A percentile compares a stretch with the other conserved stretches of the same genome.
Evolutionary conservation across 2,888 invertebrate species (phyloP).

Genomic region (Pardosa pseudoannulata): DNA sequence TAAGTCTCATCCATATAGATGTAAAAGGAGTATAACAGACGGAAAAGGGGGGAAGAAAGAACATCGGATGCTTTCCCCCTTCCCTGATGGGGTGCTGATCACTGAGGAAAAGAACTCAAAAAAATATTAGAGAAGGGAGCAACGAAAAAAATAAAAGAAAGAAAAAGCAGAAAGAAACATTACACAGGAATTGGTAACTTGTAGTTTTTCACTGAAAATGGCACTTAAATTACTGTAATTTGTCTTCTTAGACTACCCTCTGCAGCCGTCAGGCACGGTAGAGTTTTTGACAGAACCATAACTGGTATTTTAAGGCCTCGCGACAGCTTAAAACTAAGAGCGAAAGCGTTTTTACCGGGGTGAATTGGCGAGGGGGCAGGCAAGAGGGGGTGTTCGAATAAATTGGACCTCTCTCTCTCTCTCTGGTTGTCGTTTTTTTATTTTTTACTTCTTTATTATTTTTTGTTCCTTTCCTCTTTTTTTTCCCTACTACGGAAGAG

Average conservation of each 20-base stretch:
- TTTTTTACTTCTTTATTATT: conserved; percentile 32
- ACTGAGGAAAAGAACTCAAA: conserved; percentile 33
- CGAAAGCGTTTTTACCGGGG: conserved; percentile 65
- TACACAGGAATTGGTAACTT: conserved; percentile 71
- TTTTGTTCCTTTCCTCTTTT: conserved; percentile 19
- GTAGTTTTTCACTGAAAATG: conserved; percentile 73
- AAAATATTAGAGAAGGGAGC: conserved; percentile 25
- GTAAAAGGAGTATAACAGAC: conserved; percentile 57
- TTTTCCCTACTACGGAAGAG: conserved; percentile 17
- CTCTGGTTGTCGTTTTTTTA: conserved; percentile 10
- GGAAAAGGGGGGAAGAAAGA: conserved; percentile 45
- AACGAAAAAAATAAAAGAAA: too few species aligned
- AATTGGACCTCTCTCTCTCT: conserved; percentile 40
- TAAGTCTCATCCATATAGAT: conserved; percentile 31
- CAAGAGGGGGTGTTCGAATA: conserved; percentile 59
- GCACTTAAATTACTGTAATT: conserved; percentile 72
- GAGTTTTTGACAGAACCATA: conserved; percentile 67
- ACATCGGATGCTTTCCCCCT: conserved; percentile 45
- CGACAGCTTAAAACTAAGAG: conserved; percentile 62
- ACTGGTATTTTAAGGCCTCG: conserved; percentile 63
- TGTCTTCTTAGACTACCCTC: conserved; percentile 53
- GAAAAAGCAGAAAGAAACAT: conserved; percentile 58
- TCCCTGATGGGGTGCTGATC: not conserved
- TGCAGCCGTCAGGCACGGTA: conserved; percentile 58
- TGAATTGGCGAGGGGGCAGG: conserved; percentile 53